phyloP scores from a whole-genome alignment of 2,888 invertebrate genomes.

The Hypsopygia costalis region DNA sequence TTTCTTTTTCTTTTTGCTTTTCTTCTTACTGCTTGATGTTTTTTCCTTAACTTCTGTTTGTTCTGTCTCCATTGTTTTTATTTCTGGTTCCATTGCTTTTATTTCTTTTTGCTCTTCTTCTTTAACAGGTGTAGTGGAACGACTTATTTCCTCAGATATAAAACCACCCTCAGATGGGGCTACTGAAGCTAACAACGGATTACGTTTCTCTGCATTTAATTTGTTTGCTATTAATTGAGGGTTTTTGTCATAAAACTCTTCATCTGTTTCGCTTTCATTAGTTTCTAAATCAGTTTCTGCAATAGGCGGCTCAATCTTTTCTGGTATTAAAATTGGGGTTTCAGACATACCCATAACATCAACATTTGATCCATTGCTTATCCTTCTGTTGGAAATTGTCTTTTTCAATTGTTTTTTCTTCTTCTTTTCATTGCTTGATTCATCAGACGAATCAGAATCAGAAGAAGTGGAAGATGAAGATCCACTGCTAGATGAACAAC shows the following conservation, averaged over 20 bases:
- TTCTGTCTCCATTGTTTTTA: constrained; percentile 49
- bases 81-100: background rate
- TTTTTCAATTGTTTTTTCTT: constrained; percentile 63
- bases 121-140: constrained; percentile 82
- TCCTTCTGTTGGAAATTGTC: constrained; percentile 52
- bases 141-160: constrained; percentile 80
- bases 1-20: constrained; percentile 84
- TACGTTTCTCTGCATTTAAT: constrained; percentile 87
- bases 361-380: constrained; percentile 74
- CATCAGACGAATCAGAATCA: constrained; percentile 70
- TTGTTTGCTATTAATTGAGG: constrained; percentile 88
- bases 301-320: constrained; percentile 82
- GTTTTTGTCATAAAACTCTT: constrained; percentile 92
- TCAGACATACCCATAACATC: constrained; percentile 77
- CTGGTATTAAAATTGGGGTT: constrained; percentile 63
- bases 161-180: constrained; percentile 82
- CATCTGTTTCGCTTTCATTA: constrained; percentile 91
- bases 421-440: constrained; percentile 62
- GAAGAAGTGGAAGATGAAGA: constrained; percentile 84
- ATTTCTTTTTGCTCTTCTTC: constrained; percentile 35
- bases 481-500: constrained; percentile 87
- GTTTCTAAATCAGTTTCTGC: constrained; percentile 92
- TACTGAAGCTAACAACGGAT: constrained; percentile 83
- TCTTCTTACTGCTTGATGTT: constrained; percentile 81
- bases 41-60: constrained; percentile 61